Evolutionary conservation across 2,113 vertebrate genomes (phyloP).

Genomic region (Gallinago undulata): DNA sequence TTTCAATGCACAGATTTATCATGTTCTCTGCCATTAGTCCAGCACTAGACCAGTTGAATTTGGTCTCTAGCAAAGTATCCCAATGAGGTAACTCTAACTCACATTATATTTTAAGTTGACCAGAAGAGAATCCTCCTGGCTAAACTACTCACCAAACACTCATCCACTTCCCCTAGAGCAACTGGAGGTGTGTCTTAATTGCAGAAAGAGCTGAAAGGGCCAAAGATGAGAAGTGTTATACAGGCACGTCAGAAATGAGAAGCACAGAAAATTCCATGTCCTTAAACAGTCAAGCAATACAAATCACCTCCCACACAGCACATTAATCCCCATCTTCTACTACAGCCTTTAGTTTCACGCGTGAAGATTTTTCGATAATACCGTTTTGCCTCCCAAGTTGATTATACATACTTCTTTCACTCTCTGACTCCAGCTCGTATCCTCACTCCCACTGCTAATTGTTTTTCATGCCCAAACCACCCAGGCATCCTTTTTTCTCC

Average conservation of each 20-base stretch:
- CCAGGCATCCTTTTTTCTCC: neutral
- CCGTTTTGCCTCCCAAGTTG: neutral
- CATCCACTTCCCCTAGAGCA: neutral
- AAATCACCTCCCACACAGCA: neutral
- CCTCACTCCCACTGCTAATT: neutral
- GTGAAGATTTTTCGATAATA: neutral
- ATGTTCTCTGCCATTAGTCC: neutral
- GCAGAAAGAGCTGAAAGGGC: neutral
- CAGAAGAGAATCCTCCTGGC: neutral
- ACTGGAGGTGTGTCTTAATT: neutral
- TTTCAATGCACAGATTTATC: neutral
- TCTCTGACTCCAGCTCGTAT: neutral
- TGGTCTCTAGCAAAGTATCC: neutral
- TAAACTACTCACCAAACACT: neutral
- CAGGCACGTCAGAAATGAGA: neutral
- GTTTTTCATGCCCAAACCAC: neutral
- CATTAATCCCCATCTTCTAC: neutral
- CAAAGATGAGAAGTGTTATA: neutral
- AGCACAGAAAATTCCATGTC: neutral
- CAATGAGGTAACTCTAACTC: neutral
- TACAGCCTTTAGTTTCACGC: neutral
- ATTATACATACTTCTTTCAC: neutral
- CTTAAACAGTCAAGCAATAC: neutral
- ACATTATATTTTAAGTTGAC: fast-evolving
- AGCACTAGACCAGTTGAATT: neutral